Percentiles rank a stretch among this genome's conserved stretches.
These are phyloP conservation scores for Lordiphosa fenestrarum DNA, from an alignment of 2,888 invertebrate species.

Conservation along the genomic window DNA sequence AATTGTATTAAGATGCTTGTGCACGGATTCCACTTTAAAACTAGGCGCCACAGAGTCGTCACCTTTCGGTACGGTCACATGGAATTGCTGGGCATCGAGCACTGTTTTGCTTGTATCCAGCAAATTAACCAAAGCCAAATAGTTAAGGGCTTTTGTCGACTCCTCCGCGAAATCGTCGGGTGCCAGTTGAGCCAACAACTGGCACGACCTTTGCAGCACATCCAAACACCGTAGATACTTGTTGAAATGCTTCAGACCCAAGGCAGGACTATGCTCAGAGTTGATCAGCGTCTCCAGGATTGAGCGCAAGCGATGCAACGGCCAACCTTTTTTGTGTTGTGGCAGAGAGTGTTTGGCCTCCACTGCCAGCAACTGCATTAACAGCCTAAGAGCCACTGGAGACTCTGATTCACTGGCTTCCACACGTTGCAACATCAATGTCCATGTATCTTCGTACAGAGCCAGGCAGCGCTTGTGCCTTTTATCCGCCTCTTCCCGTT, in stretches of 20 bases:
- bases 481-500: neutral
- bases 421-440: constrained; percentile 80
- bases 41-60: too few relatives aligned
- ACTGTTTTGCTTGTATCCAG: constrained; percentile 79
- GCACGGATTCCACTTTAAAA: too few relatives aligned
- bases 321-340: constrained; percentile 66
- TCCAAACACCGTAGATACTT: constrained; percentile 89
- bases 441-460: constrained; percentile 85
- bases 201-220: constrained; percentile 87
- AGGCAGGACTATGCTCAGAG: constrained; percentile 83
- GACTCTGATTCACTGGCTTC: constrained; percentile 60
- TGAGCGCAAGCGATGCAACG: constrained; percentile 84
- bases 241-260: constrained; percentile 86
- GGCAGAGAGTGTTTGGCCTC: constrained; percentile 86
- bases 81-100: constrained; percentile 72
- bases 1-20: constrained; percentile 84
- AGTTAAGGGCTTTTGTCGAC: constrained; percentile 83
- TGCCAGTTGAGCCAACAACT: constrained; percentile 82
- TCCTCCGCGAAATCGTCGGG: constrained; percentile 81
- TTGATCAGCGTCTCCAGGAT: constrained; percentile 85
- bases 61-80: constrained; percentile 29
- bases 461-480: constrained; percentile 64
- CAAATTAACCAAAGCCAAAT: constrained; percentile 84
- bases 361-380: constrained; percentile 86
- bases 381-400: constrained; percentile 85